Evolutionary conservation across 2,888 invertebrate genomes (phyloP).

Genomic region (Sepioteuthis lessoniana): DNA sequence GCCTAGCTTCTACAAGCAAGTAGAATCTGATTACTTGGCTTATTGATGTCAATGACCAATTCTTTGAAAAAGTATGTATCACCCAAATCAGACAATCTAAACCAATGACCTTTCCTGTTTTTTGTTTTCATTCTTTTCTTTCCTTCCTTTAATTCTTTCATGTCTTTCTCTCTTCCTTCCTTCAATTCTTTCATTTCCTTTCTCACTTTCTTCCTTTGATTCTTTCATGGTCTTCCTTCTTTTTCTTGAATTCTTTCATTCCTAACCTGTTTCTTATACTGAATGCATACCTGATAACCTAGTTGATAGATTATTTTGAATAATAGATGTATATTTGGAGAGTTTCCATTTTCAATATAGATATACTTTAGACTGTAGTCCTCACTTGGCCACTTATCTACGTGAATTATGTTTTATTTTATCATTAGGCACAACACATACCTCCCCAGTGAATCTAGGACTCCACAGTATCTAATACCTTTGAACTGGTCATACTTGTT

Average conservation of each 20-base stretch:
- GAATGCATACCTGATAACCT: not conserved
- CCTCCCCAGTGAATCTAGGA: not conserved
- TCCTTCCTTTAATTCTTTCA: no score
- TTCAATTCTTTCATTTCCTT: no score
- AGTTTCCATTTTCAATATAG: not conserved
- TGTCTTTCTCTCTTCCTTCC: no score
- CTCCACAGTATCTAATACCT: not conserved
- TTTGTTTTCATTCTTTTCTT: not conserved
- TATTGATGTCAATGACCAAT: not conserved
- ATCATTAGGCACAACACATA: not conserved
- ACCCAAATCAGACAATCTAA: no score
- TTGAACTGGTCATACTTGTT: not conserved
- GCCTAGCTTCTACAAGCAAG: not conserved
- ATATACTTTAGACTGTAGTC: not conserved
- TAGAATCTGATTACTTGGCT: not conserved
- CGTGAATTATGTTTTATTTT: not conserved
- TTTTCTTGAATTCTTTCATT: no score
- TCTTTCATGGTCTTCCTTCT: no score
- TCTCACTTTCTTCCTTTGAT: no score
- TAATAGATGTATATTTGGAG: not conserved
- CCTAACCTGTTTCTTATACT: not conserved
- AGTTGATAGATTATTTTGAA: not conserved
- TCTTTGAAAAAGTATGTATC: not conserved
- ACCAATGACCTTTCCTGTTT: no score
- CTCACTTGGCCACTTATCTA: not conserved